phyloP scores from a whole-genome alignment of 2,797 vertebrate species.

The Rhynchonycteris naso region DNA sequence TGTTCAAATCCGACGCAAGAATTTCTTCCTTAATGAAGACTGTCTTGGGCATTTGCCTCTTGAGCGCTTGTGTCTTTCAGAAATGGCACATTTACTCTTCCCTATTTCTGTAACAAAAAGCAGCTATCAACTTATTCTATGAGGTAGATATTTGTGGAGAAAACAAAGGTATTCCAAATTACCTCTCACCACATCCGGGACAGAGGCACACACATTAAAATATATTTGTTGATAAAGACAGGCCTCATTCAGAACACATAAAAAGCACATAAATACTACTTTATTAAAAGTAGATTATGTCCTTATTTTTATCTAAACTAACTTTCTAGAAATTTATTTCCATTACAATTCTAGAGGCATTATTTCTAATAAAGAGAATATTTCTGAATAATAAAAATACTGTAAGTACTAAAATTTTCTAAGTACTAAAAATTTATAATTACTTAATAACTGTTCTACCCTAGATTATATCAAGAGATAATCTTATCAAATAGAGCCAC shows the following conservation, averaged over 20 bases:
- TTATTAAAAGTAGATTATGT: neutral
- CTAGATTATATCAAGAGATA: conserved; percentile 43
- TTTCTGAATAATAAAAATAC: conserved; percentile 6
- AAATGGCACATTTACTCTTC: neutral
- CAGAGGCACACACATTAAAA: neutral
- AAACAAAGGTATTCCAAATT: conserved; percentile 35
- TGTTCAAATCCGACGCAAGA: conserved; percentile 39
- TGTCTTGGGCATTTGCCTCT: conserved; percentile 28
- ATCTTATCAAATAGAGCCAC: neutral
- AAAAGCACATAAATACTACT: neutral
- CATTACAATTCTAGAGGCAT: neutral
- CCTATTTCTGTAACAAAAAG: neutral
- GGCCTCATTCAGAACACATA: neutral
- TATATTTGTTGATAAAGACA: neutral
- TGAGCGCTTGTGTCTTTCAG: neutral
- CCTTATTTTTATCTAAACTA: conserved; percentile 35
- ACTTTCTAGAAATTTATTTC: neutral
- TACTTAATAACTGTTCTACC: neutral
- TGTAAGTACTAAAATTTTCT: no score
- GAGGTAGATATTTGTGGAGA: neutral
- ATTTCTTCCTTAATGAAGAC: conserved; percentile 54
- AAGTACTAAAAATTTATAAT: neutral
- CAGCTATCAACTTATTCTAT: neutral
- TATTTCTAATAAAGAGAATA: neutral
- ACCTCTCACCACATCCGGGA: neutral